Conservation (phyloP, 2,113 vertebrate genomes). For the Cyanoderma ruficeps region DNA sequence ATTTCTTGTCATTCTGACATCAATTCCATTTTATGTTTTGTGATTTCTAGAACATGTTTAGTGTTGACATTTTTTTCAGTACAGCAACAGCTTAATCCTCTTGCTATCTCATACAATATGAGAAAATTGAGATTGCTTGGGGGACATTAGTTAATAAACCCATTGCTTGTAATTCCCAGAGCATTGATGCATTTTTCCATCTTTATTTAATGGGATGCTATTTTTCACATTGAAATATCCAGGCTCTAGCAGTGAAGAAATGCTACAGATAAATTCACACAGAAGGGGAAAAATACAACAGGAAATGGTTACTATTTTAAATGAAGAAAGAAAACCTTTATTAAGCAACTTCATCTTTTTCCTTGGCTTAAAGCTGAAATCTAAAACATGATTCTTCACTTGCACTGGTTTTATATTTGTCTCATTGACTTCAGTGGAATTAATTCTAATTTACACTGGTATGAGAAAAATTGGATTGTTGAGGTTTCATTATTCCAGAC, state of each 20-base stretch:
- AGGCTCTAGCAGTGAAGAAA: background rate
- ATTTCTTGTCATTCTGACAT: slow-evolving; percentile 11
- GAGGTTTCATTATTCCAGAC: background rate
- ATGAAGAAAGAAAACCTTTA: background rate
- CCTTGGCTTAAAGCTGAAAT: background rate
- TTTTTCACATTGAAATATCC: background rate
- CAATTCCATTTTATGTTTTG: background rate
- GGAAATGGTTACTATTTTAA: background rate
- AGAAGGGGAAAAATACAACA: background rate
- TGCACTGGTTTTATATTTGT: background rate
- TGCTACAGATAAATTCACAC: background rate
- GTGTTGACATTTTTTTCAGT: background rate
- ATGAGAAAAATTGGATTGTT: background rate
- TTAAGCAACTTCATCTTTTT: background rate
- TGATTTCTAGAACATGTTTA: background rate
- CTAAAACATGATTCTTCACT: background rate
- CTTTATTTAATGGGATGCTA: background rate
- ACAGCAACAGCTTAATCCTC: slow-evolving; percentile 8
- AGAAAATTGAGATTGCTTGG: slow-evolving; percentile 1
- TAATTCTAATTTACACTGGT: background rate
- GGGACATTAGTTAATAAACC: background rate
- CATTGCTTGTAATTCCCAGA: background rate
- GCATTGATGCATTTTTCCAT: background rate
- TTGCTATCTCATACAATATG: background rate
- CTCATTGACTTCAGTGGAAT: background rate